phyloP scores from a whole-genome alignment of 2,888 invertebrate genomes.

The Brenthis ino region DNA sequence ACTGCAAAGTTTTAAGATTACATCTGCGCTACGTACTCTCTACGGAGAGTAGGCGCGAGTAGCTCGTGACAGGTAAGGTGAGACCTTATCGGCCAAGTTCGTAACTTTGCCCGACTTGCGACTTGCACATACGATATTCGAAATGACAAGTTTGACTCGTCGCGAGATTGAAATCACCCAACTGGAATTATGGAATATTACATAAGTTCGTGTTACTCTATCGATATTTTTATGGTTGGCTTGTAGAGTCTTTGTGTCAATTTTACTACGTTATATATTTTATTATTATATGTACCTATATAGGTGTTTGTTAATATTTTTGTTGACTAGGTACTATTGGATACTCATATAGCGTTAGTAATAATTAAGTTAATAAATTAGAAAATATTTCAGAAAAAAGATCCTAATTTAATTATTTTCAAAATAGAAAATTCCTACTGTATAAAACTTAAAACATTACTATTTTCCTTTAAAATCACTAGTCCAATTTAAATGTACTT shows the following conservation, averaged over 20 bases:
- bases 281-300: not conserved
- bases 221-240: not conserved
- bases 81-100: conserved; percentile 51
- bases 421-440: too few species aligned
- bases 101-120: conserved; percentile 47
- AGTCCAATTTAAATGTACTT: too few species aligned
- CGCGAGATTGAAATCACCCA: conserved; percentile 36
- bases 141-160: conserved; percentile 42
- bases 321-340: too few species aligned
- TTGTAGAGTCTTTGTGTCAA: too few species aligned
- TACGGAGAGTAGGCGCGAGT: conserved; percentile 45
- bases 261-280: not conserved
- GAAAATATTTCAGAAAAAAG: too few species aligned
- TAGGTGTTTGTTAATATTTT: too few species aligned
- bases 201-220: conserved; percentile 4
- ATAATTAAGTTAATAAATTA: too few species aligned
- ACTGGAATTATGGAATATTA: conserved; percentile 30
- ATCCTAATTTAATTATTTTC: too few species aligned
- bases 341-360: too few species aligned
- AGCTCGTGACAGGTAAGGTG: conserved; percentile 45
- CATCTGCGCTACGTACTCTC: conserved; percentile 51
- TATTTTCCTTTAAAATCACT: too few species aligned
- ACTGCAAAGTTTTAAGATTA: conserved; percentile 62
- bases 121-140: conserved; percentile 40
- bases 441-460: too few species aligned